phyloP scores from a whole-genome alignment of 2,888 invertebrate species.

The Byasa hedistus region DNA sequence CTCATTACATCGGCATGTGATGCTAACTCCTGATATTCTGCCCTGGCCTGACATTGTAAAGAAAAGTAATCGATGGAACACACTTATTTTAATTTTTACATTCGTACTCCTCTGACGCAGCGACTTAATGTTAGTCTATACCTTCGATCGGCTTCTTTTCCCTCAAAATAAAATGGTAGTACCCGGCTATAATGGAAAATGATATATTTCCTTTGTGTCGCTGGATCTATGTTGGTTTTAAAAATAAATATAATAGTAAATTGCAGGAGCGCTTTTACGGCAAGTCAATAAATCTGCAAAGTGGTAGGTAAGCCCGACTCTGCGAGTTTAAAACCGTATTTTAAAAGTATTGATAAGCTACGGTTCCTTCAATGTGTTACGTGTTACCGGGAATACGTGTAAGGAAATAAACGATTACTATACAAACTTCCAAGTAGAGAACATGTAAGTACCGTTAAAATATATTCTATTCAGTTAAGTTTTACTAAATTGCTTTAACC shows the following conservation, averaged over 20 bases:
- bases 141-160: too few species aligned
- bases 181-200: background rate
- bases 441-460: too few species aligned
- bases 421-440: too few species aligned
- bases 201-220: background rate
- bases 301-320: constrained; percentile 13
- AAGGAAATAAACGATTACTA: background rate
- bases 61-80: too few species aligned
- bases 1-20: too few species aligned
- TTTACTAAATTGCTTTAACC: too few species aligned
- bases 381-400: background rate
- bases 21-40: too few species aligned
- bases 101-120: too few species aligned
- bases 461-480: too few species aligned
- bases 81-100: too few species aligned
- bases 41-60: too few species aligned
- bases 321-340: constrained; percentile 8
- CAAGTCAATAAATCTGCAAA: constrained; percentile 24
- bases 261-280: constrained; percentile 1
- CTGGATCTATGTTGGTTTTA: background rate
- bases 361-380: background rate
- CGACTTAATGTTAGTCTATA: too few species aligned
- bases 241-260: constrained; percentile 16
- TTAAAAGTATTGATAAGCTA: constrained; percentile 18
- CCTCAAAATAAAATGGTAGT: background rate